These are phyloP conservation scores for Cardiocondyla obscurior DNA, from an alignment of 1,140 invertebrate species.

Conservation along the genomic window DNA sequence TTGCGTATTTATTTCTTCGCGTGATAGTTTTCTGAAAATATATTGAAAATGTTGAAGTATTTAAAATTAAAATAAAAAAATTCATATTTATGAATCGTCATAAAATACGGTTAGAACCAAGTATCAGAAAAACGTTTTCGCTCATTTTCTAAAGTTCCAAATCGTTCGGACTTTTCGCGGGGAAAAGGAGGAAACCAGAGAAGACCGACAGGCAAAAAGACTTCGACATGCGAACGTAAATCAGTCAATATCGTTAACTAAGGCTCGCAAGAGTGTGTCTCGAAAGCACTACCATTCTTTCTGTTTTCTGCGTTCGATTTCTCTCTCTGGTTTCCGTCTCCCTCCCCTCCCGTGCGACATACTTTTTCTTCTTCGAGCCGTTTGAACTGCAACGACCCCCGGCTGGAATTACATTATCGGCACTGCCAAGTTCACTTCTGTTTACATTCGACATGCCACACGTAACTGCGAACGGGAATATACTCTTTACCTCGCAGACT, in stretches of 20 bases:
- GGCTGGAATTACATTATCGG: conserved; percentile 60
- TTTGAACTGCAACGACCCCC: conserved; percentile 61
- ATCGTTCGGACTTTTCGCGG: neutral
- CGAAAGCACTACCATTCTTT: neutral
- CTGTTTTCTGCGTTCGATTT: conserved; percentile 16
- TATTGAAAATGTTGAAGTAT: neutral
- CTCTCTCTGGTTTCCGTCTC: neutral
- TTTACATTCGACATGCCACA: conserved; percentile 61
- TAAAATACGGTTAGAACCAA: too few relatives aligned
- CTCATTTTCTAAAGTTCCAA: neutral
- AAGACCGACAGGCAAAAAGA: neutral
- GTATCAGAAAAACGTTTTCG: too few relatives aligned
- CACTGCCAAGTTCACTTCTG: conserved; percentile 70
- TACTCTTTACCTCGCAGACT: neutral
- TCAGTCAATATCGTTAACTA: conserved; percentile 10
- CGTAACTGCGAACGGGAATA: neutral
- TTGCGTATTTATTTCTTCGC: neutral
- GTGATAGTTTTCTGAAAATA: neutral
- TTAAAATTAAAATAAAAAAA: neutral
- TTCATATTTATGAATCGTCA: neutral
- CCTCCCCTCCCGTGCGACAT: conserved; percentile 7
- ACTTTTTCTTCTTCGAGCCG: conserved; percentile 60
- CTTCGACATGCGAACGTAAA: neutral
- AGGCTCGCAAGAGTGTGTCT: neutral
- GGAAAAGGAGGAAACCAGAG: neutral